phyloP scores from a whole-genome alignment of 2,888 invertebrate species.

The Microchrysa polita region DNA sequence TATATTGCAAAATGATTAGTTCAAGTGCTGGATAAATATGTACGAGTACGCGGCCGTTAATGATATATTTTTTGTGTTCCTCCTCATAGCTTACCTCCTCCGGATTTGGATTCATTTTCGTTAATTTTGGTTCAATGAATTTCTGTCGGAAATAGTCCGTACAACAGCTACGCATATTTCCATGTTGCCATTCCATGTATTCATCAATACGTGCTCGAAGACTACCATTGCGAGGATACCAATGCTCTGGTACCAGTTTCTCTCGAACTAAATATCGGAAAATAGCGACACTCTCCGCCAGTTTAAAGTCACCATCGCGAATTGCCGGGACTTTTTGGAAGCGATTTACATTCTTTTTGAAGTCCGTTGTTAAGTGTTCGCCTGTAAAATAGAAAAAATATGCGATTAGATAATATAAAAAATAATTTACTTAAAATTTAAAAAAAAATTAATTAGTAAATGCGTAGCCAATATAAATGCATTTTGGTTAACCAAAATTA shows the following conservation, averaged over 20 bases:
- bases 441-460: no score
- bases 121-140: conserved; percentile 66
- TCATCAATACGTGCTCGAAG: conserved; percentile 74
- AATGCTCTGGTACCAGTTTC: conserved; percentile 68
- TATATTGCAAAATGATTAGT: no score
- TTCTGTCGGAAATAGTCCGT: conserved; percentile 70
- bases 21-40: background rate
- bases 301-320: conserved; percentile 73
- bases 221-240: conserved; percentile 73
- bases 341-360: conserved; percentile 68
- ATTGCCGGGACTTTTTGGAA: conserved; percentile 74
- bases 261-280: conserved; percentile 72
- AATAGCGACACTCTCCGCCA: conserved; percentile 76
- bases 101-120: conserved; percentile 64
- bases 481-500: no score
- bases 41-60: no score
- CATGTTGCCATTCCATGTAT: conserved; percentile 79
- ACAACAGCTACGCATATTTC: conserved; percentile 69
- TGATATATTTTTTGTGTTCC: no score
- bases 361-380: conserved; percentile 73
- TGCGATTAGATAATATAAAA: no score
- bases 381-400: conserved; percentile 64
- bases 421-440: no score
- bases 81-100: conserved; percentile 61
- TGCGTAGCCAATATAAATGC: no score